Conservation (phyloP, 2,888 invertebrate genomes). For the Branchipolynoe longqiensis region DNA sequence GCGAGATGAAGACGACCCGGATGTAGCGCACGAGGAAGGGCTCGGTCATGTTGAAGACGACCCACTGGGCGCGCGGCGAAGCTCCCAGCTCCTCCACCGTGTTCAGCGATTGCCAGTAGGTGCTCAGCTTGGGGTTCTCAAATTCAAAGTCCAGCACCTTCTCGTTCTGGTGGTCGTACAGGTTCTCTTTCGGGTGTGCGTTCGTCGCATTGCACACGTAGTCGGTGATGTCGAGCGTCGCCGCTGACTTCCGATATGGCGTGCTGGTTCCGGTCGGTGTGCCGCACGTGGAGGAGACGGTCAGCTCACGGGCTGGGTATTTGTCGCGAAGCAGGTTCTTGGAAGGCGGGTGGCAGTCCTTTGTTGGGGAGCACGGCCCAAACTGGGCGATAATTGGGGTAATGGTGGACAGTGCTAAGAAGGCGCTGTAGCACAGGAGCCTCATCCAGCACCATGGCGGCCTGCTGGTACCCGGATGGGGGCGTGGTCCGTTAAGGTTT, state of each 20-base stretch:
- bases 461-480: no score
- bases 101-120: conserved; percentile 68
- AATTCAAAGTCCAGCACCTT: conserved; percentile 53
- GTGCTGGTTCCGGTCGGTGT: conserved; percentile 28
- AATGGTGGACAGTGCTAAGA: no score
- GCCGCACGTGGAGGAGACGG: conserved; percentile 57
- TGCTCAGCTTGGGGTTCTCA: conserved; percentile 59
- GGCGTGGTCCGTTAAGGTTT: no score
- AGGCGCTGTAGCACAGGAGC: no score
- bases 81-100: conserved; percentile 56
- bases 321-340: conserved; percentile 25
- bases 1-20: conserved; percentile 63
- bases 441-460: no score
- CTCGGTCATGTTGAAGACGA: conserved; percentile 63
- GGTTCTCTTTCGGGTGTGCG: conserved; percentile 50
- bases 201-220: conserved; percentile 57
- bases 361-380: no score
- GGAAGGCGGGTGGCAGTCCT: conserved; percentile 59
- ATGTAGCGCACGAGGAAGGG: conserved; percentile 65
- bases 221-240: conserved; percentile 28
- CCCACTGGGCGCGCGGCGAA: conserved; percentile 32
- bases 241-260: conserved; percentile 42
- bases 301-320: conserved; percentile 3
- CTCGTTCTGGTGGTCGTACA: conserved; percentile 53
- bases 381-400: no score